These are phyloP conservation scores for Mesochorus sp. DNA, from an alignment of 2,888 invertebrate genomes.

Conservation along the genomic window DNA sequence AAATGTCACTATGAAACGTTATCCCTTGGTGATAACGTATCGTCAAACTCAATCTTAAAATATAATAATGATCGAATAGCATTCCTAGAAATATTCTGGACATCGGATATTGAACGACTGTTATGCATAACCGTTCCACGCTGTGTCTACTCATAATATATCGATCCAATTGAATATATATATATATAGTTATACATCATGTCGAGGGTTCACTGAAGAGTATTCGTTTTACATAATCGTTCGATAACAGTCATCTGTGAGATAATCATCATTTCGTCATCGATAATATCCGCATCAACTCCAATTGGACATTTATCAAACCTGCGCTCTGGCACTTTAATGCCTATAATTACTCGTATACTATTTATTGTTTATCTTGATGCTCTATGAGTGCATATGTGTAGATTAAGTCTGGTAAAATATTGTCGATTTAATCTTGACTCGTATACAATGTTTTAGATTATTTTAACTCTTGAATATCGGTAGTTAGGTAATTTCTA, in stretches of 20 bases:
- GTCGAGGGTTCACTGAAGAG: background rate
- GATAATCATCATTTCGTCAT: conserved; percentile 16
- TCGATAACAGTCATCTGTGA: conserved; percentile 12
- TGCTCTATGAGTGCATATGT: background rate
- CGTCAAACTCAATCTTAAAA: no score
- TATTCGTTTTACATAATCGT: conserved; percentile 41
- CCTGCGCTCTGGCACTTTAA: conserved; percentile 6
- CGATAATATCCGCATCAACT: background rate
- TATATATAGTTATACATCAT: background rate
- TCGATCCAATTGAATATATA: background rate
- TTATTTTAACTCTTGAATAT: no score
- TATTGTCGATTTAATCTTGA: conserved; percentile 24
- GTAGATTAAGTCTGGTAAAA: background rate
- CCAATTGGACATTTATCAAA: background rate
- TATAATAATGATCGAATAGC: no score
- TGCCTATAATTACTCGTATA: conserved; percentile 12
- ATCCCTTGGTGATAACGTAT: no score
- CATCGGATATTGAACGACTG: no score
- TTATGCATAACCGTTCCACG: no score
- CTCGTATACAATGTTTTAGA: conserved; percentile 24
- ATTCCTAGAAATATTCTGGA: background rate
- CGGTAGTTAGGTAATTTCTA: background rate
- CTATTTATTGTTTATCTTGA: background rate
- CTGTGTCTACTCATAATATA: no score
- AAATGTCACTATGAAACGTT: no score